Conservation (phyloP, 1,140 invertebrate species). For the Lordiphosa collinella region DNA sequence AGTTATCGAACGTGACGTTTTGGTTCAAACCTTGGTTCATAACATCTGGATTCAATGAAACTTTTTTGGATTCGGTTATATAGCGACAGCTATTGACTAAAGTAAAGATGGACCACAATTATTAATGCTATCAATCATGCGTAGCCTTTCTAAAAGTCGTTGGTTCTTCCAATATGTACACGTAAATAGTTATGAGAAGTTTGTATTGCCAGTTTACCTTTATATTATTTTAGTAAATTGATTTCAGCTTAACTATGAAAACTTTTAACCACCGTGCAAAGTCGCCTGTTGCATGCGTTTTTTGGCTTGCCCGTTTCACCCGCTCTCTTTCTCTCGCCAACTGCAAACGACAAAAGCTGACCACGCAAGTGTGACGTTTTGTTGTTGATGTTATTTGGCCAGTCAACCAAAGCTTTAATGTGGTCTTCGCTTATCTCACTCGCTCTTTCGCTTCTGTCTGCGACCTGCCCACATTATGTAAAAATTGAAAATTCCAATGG, state of each 20-base stretch:
- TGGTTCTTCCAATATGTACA: too few species aligned
- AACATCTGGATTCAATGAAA: too few species aligned
- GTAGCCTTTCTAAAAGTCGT: too few species aligned
- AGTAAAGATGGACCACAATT: too few species aligned
- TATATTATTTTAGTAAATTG: too few species aligned
- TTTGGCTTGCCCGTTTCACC: background rate
- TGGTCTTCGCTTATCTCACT: conserved; percentile 10
- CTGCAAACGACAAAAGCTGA: conserved; percentile 43
- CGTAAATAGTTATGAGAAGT: too few species aligned
- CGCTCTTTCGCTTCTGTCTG: background rate
- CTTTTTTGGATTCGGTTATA: too few species aligned
- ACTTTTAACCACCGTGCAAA: background rate
- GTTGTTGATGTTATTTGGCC: conserved; percentile 32
- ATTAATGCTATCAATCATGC: too few species aligned
- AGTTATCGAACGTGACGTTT: too few species aligned
- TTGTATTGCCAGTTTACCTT: too few species aligned
- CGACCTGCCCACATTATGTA: conserved; percentile 59
- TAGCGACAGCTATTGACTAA: too few species aligned
- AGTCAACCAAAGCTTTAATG: conserved; percentile 65
- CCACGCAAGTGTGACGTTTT: conserved; percentile 69
- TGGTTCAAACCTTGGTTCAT: too few species aligned
- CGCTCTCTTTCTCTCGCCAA: conserved; percentile 3
- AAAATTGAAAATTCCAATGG: conserved; percentile 35
- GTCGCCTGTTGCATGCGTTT: conserved; percentile 14
- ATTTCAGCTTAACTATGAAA: background rate